phyloP scores from a whole-genome alignment of 2,888 invertebrate species.

The Melipona bicolor region DNA sequence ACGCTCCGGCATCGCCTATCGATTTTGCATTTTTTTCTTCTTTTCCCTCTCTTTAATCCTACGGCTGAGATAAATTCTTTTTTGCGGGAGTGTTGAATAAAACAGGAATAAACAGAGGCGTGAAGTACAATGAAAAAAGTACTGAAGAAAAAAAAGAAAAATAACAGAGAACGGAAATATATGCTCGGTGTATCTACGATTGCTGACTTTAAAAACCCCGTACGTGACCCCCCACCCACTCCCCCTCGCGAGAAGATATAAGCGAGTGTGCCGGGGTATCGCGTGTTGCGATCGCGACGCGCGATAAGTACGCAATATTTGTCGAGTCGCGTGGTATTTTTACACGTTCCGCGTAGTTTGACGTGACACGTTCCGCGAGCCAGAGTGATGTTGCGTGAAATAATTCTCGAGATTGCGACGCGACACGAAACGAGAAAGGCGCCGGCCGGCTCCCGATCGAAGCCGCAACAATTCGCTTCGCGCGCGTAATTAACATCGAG shows the following conservation, averaged over 20 bases:
- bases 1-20: background rate
- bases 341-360: constrained; percentile 30
- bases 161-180: background rate
- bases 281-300: constrained; percentile 28
- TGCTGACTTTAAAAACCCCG: constrained; percentile 5
- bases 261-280: background rate
- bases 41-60: background rate
- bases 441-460: background rate
- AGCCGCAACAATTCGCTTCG: background rate
- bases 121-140: background rate
- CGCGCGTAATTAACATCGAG: too few species aligned
- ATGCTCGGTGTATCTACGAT: background rate
- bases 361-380: constrained; percentile 15
- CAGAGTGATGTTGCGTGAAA: constrained; percentile 51
- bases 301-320: constrained; percentile 51
- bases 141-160: too few species aligned
- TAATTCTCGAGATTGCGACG: constrained; percentile 39
- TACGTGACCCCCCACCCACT: background rate
- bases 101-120: background rate
- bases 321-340: constrained; percentile 47
- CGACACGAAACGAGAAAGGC: constrained; percentile 33
- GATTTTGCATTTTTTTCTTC: background rate
- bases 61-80: background rate
- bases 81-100: background rate
- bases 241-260: background rate